These are phyloP conservation scores for Dendrolimus pini DNA, from an alignment of 2,888 invertebrate species.

Conservation along the genomic window DNA sequence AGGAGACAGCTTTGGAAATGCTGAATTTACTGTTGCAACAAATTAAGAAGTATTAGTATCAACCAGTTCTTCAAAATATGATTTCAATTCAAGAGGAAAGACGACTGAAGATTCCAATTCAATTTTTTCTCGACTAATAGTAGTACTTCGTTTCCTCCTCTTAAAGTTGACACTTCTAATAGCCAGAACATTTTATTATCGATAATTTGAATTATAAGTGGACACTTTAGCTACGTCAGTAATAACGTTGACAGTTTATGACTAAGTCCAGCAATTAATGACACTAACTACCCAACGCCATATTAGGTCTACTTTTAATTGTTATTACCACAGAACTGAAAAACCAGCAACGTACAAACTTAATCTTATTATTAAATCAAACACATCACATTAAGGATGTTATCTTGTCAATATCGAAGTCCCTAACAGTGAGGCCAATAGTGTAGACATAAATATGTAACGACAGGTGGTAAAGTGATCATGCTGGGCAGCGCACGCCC, in stretches of 20 bases:
- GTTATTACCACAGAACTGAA: constrained; percentile 45
- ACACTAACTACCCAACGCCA: constrained; percentile 10
- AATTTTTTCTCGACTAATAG: neutral
- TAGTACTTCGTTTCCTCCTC: neutral
- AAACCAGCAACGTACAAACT: constrained; percentile 55
- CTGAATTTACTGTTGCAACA: too few relatives aligned
- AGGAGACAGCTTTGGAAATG: too few relatives aligned
- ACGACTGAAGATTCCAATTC: too few relatives aligned
- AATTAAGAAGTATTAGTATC: too few relatives aligned
- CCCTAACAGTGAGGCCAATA: constrained; percentile 76
- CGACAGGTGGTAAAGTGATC: constrained; percentile 76
- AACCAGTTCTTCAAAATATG: too few relatives aligned
- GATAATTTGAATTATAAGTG: neutral
- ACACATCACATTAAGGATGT: constrained; percentile 78
- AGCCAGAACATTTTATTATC: neutral
- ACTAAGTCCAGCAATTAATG: neutral
- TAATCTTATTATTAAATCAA: constrained; percentile 78
- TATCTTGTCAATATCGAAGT: constrained; percentile 77
- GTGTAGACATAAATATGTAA: constrained; percentile 77
- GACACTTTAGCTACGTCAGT: neutral
- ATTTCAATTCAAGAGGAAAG: too few relatives aligned
- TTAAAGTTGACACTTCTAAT: neutral
- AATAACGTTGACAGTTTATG: neutral
- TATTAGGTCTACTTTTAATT: constrained; percentile 42
- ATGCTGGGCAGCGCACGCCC: constrained; percentile 74